phyloP scores from a whole-genome alignment of 2,113 vertebrate species.

The Sapayoa aenigma region DNA sequence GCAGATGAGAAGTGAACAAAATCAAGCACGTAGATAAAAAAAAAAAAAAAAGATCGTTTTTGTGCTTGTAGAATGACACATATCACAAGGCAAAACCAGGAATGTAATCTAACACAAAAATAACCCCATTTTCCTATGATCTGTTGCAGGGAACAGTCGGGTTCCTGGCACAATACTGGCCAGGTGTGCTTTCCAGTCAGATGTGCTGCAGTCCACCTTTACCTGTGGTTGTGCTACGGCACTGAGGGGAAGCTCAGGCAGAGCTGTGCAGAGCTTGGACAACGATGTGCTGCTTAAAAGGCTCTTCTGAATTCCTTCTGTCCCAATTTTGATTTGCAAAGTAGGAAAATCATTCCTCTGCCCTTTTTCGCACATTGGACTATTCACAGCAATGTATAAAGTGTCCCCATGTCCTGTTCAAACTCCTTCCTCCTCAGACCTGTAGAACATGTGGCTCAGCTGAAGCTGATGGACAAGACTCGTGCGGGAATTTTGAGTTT shows the following conservation, averaged over 20 bases:
- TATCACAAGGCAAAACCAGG: not conserved
- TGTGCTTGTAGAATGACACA: not conserved
- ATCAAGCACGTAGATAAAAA: not conserved
- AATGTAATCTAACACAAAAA: not conserved
- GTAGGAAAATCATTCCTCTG: not conserved
- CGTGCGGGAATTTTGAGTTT: not conserved
- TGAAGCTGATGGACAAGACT: not conserved
- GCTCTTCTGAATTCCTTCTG: not conserved
- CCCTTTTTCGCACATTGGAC: accelerated
- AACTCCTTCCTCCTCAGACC: not conserved
- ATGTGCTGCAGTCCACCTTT: not conserved
- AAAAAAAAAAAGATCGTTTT: not conserved
- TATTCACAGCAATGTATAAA: not conserved
- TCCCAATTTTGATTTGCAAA: not conserved
- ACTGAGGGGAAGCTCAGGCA: not conserved
- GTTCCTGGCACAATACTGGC: not conserved
- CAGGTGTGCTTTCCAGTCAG: not conserved
- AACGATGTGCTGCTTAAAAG: not conserved
- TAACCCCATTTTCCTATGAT: not conserved
- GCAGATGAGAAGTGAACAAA: not conserved
- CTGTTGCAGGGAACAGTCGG: not conserved
- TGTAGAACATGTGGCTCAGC: not conserved
- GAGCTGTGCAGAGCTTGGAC: not conserved
- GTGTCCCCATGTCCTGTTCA: not conserved
- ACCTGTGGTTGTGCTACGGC: accelerated